Evolutionary conservation across 2,113 vertebrate species (phyloP).

Genomic region (Oostethus manadensis): DNA sequence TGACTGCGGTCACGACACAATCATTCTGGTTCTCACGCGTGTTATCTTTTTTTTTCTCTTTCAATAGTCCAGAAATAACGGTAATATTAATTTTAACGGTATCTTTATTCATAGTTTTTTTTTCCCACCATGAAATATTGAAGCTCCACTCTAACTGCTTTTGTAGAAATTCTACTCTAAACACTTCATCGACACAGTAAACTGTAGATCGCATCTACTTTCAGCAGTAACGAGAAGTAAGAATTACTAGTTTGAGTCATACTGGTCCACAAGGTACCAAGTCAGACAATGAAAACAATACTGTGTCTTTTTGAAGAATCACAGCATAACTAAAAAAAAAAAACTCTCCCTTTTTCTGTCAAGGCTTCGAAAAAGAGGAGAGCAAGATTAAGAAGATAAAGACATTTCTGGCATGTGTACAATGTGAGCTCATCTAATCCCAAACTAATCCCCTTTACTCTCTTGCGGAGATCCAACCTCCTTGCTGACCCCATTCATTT

Average conservation of each 20-base stretch:
- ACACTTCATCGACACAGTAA: neutral
- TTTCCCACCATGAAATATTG: too few relatives aligned
- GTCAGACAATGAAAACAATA: slow-evolving; percentile 40
- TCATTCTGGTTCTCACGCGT: too few relatives aligned
- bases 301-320: slow-evolving; percentile 29
- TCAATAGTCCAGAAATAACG: too few relatives aligned
- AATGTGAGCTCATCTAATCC: slow-evolving; percentile 46
- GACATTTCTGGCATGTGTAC: slow-evolving; percentile 30
- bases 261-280: slow-evolving; percentile 21
- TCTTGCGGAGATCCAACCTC: slow-evolving; percentile 19
- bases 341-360: too few relatives aligned
- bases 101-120: too few relatives aligned
- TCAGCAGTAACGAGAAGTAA: neutral
- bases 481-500: slow-evolving; percentile 17
- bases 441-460: slow-evolving; percentile 47
- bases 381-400: slow-evolving; percentile 39
- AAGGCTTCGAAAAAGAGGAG: slow-evolving; percentile 6
- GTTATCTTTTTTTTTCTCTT: too few relatives aligned
- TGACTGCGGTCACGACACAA: too few relatives aligned
- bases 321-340: slow-evolving; percentile 6
- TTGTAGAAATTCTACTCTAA: neutral
- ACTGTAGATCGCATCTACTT: neutral
- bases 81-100: too few relatives aligned
- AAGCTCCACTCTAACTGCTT: neutral
- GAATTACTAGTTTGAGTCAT: neutral